Percentiles rank a stretch among this genome's conserved stretches.
These are phyloP conservation scores for Mimumesa dahlbomi DNA, from an alignment of 2,888 invertebrate species.

Conservation along the genomic window DNA sequence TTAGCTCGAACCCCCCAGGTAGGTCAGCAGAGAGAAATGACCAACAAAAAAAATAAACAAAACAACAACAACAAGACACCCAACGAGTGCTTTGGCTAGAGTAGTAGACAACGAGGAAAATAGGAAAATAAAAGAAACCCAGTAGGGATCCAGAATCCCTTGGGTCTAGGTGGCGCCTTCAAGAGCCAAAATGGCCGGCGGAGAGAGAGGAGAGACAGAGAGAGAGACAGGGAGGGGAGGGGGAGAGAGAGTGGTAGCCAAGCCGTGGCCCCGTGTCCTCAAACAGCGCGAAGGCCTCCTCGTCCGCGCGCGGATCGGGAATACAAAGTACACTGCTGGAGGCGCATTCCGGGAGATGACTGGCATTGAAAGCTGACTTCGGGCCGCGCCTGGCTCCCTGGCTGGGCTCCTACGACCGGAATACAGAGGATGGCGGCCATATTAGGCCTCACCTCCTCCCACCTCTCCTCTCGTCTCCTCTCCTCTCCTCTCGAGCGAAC, in stretches of 20 bases:
- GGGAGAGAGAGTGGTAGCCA: constrained; percentile 18
- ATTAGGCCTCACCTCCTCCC: constrained; percentile 69
- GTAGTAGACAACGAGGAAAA: too few relatives aligned
- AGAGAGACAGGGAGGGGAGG: constrained; percentile 1
- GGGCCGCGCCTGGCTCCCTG: constrained; percentile 68
- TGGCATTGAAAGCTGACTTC: constrained; percentile 77
- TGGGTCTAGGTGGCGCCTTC: constrained; percentile 66
- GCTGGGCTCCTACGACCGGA: constrained; percentile 72
- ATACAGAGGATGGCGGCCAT: constrained; percentile 79
- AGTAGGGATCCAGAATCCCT: too few relatives aligned
- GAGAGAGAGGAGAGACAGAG: constrained; percentile 11
- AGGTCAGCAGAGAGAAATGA: too few relatives aligned
- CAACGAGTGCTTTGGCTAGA: too few relatives aligned
- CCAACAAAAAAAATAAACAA: too few relatives aligned
- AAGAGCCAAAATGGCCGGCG: constrained; percentile 61
- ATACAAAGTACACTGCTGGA: constrained; percentile 75
- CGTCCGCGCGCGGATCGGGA: constrained; percentile 65
- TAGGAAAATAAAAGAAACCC: too few relatives aligned
- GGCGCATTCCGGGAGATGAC: constrained; percentile 78
- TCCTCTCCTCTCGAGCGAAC: constrained; percentile 18
- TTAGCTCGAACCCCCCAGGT: too few relatives aligned
- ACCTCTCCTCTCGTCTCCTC: constrained; percentile 43
- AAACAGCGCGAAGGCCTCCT: constrained; percentile 72
- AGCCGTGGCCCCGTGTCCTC: constrained; percentile 66
- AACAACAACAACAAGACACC: too few relatives aligned